Conservation (phyloP, 1,140 invertebrate species). For the Papilio polytes region DNA sequence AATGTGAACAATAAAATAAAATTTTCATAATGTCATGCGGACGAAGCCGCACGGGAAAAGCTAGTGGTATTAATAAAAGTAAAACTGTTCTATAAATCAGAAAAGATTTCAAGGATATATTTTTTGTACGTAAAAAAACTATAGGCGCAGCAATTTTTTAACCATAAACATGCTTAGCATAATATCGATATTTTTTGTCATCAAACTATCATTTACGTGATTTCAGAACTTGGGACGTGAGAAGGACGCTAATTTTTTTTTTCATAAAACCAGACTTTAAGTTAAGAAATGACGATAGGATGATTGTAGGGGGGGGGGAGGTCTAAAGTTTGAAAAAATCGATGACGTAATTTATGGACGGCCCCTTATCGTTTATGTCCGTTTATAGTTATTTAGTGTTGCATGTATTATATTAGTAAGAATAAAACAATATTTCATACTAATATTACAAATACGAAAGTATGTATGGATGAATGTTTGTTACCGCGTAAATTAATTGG, state of each 20-base stretch:
- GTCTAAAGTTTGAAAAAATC: too few relatives aligned
- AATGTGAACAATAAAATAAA: too few relatives aligned
- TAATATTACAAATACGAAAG: neutral
- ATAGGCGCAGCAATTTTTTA: neutral
- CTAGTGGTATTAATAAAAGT: neutral
- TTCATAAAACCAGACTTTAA: neutral
- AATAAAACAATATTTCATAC: neutral
- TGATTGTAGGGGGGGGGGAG: too few relatives aligned
- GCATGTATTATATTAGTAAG: neutral
- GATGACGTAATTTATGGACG: too few relatives aligned
- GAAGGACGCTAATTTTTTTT: neutral
- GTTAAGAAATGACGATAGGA: too few relatives aligned
- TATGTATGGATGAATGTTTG: too few relatives aligned
- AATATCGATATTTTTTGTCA: constrained; percentile 19
- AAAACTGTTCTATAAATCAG: constrained; percentile 8
- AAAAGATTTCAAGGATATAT: neutral
- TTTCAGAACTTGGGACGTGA: neutral
- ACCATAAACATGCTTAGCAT: constrained; percentile 6
- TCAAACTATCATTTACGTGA: constrained; percentile 13
- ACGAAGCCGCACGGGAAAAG: too few relatives aligned
- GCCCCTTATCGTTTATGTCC: neutral
- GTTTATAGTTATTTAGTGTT: neutral
- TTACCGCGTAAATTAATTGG: too few relatives aligned
- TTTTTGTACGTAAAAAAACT: neutral
- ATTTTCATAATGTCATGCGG: too few relatives aligned